Percentiles rank a stretch among this genome's conserved stretches.
These are phyloP conservation scores for Enteromius mattozi DNA, from an alignment of 2,797 vertebrate genomes.

Conservation along the genomic window DNA sequence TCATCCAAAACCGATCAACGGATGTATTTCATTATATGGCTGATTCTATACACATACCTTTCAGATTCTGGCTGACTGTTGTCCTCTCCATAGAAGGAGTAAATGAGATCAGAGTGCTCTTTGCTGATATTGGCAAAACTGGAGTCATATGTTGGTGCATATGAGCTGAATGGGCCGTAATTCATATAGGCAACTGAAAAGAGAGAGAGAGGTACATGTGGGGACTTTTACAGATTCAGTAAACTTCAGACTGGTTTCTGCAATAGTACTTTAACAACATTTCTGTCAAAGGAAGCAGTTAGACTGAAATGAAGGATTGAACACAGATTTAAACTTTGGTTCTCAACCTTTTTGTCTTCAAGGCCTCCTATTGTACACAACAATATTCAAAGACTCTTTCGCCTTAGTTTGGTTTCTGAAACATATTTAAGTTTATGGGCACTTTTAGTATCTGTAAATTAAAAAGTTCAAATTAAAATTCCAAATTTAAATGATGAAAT, in stretches of 20 bases:
- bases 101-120: constrained; percentile 94
- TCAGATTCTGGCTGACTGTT: constrained; percentile 83
- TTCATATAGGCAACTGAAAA: constrained; percentile 91
- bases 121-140: constrained; percentile 96
- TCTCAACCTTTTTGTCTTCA: not conserved
- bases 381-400: not conserved
- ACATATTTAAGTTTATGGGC: not conserved
- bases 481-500: not conserved
- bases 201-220: not conserved
- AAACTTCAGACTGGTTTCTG: not conserved
- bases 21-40: not conserved
- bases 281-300: not conserved
- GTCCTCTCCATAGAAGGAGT: constrained; percentile 90
- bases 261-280: not conserved
- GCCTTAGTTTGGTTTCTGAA: not conserved
- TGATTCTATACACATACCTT: constrained; percentile 76
- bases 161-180: constrained; percentile 94
- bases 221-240: not conserved
- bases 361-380: not conserved
- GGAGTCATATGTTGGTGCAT: constrained; percentile 93
- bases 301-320: not conserved
- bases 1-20: not conserved
- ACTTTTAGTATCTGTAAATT: not conserved
- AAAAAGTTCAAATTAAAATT: not conserved
- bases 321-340: not conserved